These are phyloP conservation scores for Morpho helenor DNA, from an alignment of 2,888 invertebrate species.

Conservation along the genomic window DNA sequence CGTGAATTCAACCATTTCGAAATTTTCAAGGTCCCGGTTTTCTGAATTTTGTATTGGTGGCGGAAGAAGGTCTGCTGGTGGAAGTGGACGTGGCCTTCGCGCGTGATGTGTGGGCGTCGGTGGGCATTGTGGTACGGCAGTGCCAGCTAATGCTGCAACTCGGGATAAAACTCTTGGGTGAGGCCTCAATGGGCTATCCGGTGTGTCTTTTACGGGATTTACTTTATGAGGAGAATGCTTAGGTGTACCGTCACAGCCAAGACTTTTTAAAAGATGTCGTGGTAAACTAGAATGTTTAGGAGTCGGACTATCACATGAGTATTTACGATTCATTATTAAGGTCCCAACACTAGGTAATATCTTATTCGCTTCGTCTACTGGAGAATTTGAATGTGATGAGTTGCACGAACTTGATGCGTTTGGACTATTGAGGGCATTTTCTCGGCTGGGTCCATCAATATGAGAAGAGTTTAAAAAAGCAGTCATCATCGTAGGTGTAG, in stretches of 20 bases:
- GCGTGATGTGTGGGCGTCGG: conserved; percentile 94
- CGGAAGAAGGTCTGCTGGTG: conserved; percentile 76
- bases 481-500: conserved; percentile 71
- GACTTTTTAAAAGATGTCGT: conserved; percentile 62
- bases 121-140: conserved; percentile 84
- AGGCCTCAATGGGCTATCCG: conserved; percentile 73
- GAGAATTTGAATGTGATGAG: conserved; percentile 66
- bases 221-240: conserved; percentile 62
- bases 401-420: conserved; percentile 64
- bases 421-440: conserved; percentile 52
- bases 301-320: conserved; percentile 63
- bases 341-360: conserved; percentile 60
- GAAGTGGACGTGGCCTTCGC: conserved; percentile 81
- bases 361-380: conserved; percentile 54
- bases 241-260: conserved; percentile 64
- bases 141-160: conserved; percentile 78
- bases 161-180: conserved; percentile 82
- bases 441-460: conserved; percentile 50
- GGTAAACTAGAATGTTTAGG: conserved; percentile 71
- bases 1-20: conserved; percentile 71
- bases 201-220: conserved; percentile 34
- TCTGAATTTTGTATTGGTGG: conserved; percentile 67
- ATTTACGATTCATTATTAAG: conserved; percentile 64
- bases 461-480: conserved; percentile 70
- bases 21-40: conserved; percentile 52